Evolutionary conservation across 2,113 vertebrate genomes (phyloP), one percentile per base, ranked within the genome.

Genomic region (Pantherophis guttatus): DNA sequence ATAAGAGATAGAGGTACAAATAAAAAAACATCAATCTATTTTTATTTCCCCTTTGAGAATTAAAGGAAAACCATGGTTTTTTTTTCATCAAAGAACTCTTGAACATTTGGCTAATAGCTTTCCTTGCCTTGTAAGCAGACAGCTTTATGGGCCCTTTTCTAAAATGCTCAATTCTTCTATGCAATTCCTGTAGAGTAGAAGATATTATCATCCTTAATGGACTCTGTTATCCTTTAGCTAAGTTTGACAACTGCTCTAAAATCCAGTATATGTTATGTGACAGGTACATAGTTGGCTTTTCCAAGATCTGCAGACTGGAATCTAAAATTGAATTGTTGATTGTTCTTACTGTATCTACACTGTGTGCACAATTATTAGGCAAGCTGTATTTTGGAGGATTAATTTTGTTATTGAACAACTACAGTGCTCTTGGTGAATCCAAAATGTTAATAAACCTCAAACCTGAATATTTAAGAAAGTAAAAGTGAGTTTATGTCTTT

Each of bases 101-200:
- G 85, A 93, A 87, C 85, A 92, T 93, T 94, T 93, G 91, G 94
- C 54, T 94, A 93, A 94, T 92, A 81, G 91, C 85, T 93, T 33
- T 94, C 59, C 48, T 21, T 81, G 92, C 88, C 54, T 92, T 81
- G 85, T 86, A 65, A 88, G 39, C 26, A 65, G 62, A 29, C 48
- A 59, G n/a, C 48, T 90, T 62, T 90, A 59, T 62, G 92, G 85
- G 58, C 44, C 17, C 50, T 92, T 90, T 90, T 33, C n/a, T 87
- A 54, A 48, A 87, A 87, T 88, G 57, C 62, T 62, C 52, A 90
- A 2, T 58, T 85, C 92, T 85, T 54, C 85, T 92, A 19, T 58
- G 8, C 58, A 26, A 59, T 59, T 24, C 58, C 58, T 59, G 58
- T 59, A 59, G 54, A 55, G 54, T 55, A 55, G 58, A 59, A 24